Evolutionary conservation across 2,888 invertebrate genomes (phyloP).

Genomic region (Rhyacophila evoluta): DNA sequence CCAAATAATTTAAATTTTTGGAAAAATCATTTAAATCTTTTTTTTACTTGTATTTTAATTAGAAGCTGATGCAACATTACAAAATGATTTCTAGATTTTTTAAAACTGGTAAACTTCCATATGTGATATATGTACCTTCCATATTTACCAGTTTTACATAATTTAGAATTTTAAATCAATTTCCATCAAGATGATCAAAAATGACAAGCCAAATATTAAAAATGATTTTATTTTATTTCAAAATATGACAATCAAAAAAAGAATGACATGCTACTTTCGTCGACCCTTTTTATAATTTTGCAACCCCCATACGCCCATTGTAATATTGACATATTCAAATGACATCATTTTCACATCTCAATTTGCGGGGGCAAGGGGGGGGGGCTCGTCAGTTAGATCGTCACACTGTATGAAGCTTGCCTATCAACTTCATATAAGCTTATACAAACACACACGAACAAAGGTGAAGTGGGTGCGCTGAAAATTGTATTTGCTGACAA

Average conservation of each 20-base stretch:
- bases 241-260: background rate
- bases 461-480: constrained; percentile 54
- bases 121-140: too few species aligned
- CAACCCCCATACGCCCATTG: constrained; percentile 46
- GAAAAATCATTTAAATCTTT: too few species aligned
- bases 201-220: too few species aligned
- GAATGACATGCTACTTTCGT: constrained; percentile 31
- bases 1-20: too few species aligned
- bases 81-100: too few species aligned
- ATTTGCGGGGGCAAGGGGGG: constrained; percentile 45
- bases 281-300: constrained; percentile 28
- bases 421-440: constrained; percentile 53
- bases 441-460: constrained; percentile 53
- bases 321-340: constrained; percentile 55
- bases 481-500: constrained; percentile 55
- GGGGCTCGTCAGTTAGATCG: constrained; percentile 1
- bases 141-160: too few species aligned
- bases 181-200: too few species aligned
- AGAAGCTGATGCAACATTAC: too few species aligned
- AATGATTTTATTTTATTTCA: too few species aligned
- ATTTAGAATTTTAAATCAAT: too few species aligned
- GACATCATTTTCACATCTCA: constrained; percentile 55
- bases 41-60: too few species aligned
- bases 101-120: too few species aligned
- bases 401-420: constrained; percentile 46